phyloP scores from a whole-genome alignment of 2,797 vertebrate species.

The Urophycis tenuis region DNA sequence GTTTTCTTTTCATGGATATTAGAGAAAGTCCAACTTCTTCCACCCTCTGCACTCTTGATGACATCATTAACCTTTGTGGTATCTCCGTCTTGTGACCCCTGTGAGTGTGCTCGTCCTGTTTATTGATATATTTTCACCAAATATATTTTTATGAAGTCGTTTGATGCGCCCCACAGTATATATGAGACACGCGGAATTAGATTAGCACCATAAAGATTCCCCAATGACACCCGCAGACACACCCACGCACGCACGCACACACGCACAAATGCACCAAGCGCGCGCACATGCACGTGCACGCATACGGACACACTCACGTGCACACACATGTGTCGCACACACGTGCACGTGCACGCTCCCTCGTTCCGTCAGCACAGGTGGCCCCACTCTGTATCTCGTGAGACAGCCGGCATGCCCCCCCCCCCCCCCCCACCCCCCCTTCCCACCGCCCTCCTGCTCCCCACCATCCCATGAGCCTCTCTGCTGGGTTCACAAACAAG shows the following conservation, averaged over 20 bases:
- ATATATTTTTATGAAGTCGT: background rate
- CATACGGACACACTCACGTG: slow-evolving; percentile 8
- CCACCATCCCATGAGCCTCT: slow-evolving; percentile 47
- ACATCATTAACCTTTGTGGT: slow-evolving; percentile 44
- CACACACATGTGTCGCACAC: background rate
- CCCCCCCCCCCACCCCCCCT: slow-evolving; percentile 7
- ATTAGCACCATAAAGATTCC: background rate
- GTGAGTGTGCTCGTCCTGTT: slow-evolving; percentile 18
- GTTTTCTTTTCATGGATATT: slow-evolving; percentile 15
- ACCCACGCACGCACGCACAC: background rate
- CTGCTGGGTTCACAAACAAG: slow-evolving; percentile 34
- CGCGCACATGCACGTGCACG: background rate
- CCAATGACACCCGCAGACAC: background rate
- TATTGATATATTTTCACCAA: slow-evolving; percentile 27
- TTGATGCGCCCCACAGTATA: background rate
- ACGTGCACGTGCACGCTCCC: background rate
- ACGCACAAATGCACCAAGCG: background rate
- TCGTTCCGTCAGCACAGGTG: slow-evolving; percentile 50
- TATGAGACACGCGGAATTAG: background rate
- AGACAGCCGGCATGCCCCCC: slow-evolving; percentile 36
- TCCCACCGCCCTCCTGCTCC: slow-evolving; percentile 16
- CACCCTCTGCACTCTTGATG: slow-evolving; percentile 51
- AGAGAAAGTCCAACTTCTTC: slow-evolving; percentile 30
- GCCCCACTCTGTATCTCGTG: slow-evolving; percentile 43
- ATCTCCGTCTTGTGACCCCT: slow-evolving; percentile 42